Evolutionary conservation across 2,797 vertebrate genomes (phyloP).

Genomic region (Coendou prehensilis): DNA sequence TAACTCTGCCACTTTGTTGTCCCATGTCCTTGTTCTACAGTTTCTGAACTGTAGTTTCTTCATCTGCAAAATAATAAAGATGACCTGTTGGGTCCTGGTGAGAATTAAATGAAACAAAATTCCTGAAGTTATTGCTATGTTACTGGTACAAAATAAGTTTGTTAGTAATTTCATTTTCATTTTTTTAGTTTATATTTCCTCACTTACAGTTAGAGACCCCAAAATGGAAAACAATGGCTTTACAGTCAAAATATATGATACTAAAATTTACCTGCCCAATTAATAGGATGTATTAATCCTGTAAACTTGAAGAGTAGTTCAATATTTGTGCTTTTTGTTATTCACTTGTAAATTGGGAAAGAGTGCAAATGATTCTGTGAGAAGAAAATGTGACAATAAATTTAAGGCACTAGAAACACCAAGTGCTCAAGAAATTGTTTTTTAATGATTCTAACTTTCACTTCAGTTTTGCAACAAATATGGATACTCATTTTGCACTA

Average conservation of each 20-base stretch:
- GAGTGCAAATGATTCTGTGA: neutral
- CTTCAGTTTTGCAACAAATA: neutral
- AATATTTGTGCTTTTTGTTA: neutral
- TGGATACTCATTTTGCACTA: neutral
- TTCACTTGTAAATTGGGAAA: neutral
- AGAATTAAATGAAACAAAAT: neutral
- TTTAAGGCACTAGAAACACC: neutral
- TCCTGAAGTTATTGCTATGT: neutral
- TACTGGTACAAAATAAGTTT: neutral
- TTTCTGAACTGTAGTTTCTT: slow-evolving; percentile 1
- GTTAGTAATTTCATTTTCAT: neutral
- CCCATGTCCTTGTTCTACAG: neutral
- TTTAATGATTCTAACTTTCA: too few relatives aligned
- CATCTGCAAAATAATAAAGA: neutral
- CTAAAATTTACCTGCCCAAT: neutral
- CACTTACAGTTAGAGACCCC: neutral
- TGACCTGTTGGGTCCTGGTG: neutral
- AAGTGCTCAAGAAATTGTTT: neutral
- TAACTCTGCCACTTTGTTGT: neutral
- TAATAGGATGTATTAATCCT: neutral
- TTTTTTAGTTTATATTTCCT: neutral
- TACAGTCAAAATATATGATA: neutral
- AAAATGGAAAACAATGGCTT: neutral
- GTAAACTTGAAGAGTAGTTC: neutral
- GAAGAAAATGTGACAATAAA: neutral